Percentiles rank a stretch among this genome's conserved stretches.
Conservation (phyloP, 2,113 vertebrate species). For the Lonchura striata region DNA sequence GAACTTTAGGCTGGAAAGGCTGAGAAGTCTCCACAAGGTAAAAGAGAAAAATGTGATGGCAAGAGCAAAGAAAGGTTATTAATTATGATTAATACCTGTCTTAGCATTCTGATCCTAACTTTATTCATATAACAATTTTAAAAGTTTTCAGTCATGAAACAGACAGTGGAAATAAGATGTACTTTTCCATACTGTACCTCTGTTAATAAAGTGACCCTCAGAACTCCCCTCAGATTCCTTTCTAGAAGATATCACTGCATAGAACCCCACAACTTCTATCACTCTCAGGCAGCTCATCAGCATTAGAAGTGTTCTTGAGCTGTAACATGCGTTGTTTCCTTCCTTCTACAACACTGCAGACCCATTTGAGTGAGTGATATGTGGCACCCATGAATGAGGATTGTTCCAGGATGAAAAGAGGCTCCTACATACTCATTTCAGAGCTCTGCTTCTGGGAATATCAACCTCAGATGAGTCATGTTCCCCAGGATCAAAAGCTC, state of each 20-base stretch:
- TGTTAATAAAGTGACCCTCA: not conserved
- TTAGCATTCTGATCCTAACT: not conserved
- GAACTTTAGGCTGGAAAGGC: not conserved
- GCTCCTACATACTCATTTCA: not conserved
- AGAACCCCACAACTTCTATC: not conserved
- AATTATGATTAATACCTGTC: not conserved
- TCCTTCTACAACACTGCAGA: not conserved
- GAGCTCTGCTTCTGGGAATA: not conserved
- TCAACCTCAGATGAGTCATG: not conserved
- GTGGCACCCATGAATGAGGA: not conserved
- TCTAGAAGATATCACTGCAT: not conserved
- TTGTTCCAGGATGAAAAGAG: not conserved
- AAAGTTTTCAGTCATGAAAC: not conserved
- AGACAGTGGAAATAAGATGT: not conserved
- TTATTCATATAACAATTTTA: not conserved
- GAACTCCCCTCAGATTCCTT: not conserved
- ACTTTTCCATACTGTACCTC: not conserved
- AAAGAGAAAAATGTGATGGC: not conserved
- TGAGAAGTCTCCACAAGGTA: not conserved
- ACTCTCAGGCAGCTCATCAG: not conserved
- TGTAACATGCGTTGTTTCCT: not conserved
- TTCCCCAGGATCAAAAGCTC: not conserved
- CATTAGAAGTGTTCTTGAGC: not conserved
- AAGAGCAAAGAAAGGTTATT: not conserved
- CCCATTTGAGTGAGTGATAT: not conserved